Percentiles rank a stretch among this genome's conserved stretches.
Evolutionary conservation across 1,140 invertebrate genomes (phyloP).

Genomic region (Pentalonia nigronervosa): DNA sequence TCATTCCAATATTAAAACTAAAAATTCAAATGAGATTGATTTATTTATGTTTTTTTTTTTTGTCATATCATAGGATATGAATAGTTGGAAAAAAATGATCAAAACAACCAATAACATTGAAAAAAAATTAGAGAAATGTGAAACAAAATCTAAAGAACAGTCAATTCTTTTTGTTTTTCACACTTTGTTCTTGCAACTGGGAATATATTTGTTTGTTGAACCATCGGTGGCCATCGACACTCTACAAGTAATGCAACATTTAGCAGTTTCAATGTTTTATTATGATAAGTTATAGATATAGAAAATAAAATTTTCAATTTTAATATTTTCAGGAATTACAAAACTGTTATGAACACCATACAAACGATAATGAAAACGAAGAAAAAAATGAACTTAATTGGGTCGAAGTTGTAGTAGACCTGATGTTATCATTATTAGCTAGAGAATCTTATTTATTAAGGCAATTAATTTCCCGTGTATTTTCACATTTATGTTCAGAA

Average conservation of each 20-base stretch:
- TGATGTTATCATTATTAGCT: conserved; percentile 57
- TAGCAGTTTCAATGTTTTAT: background rate
- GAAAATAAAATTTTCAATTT: too few relatives aligned
- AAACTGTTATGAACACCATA: conserved; percentile 57
- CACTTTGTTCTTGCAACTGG: conserved; percentile 54
- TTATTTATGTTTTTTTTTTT: background rate
- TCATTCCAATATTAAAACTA: background rate
- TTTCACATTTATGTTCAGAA: conserved; percentile 75
- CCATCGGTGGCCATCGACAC: conserved; percentile 48
- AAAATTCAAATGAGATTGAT: background rate
- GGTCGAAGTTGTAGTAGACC: conserved; percentile 56
- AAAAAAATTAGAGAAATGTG: conserved; percentile 51
- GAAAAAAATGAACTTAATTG: conserved; percentile 52
- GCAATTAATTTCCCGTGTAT: conserved; percentile 65
- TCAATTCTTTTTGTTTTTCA: conserved; percentile 58
- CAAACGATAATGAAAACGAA: background rate
- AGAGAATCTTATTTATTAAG: conserved; percentile 57
- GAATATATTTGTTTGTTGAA: conserved; percentile 58
- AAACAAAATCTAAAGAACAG: conserved; percentile 51
- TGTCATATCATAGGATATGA: conserved; percentile 24
- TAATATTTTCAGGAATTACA: conserved; percentile 53
- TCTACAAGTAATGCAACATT: conserved; percentile 29
- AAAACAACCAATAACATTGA: conserved; percentile 55
- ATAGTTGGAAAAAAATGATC: conserved; percentile 49
- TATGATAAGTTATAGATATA: background rate